phyloP scores from a whole-genome alignment of 2,888 invertebrate species.

The Cryptus viduatorius region DNA sequence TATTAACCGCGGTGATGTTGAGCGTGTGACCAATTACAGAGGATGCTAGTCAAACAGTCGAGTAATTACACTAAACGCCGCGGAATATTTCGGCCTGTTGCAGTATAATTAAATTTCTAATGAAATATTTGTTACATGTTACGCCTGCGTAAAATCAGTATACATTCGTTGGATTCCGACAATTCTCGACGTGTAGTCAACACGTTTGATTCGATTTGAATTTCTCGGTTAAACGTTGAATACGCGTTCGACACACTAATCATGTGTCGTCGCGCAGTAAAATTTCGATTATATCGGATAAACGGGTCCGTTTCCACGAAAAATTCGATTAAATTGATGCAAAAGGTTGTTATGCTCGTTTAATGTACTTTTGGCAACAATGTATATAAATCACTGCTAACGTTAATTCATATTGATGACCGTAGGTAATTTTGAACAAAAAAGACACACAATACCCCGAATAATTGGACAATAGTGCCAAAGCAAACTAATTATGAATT shows the following conservation, averaged over 20 bases:
- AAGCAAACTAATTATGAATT: too few species aligned
- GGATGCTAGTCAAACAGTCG: slow-evolving; percentile 74
- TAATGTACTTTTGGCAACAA: background rate
- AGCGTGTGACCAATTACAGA: slow-evolving; percentile 89
- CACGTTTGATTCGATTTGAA: background rate
- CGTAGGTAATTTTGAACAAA: too few species aligned
- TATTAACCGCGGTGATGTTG: slow-evolving; percentile 91
- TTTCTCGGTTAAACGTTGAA: background rate
- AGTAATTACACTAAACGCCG: slow-evolving; percentile 62
- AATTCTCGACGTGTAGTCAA: background rate
- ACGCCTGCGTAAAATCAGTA: background rate
- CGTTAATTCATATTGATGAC: background rate
- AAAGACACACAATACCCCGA: too few species aligned
- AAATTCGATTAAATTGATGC: background rate
- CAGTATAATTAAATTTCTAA: slow-evolving; percentile 38
- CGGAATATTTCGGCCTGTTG: slow-evolving; percentile 48
- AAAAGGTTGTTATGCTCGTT: background rate
- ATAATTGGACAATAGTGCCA: too few species aligned
- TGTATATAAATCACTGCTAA: background rate
- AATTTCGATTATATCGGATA: background rate
- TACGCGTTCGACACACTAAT: background rate
- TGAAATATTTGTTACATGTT: background rate
- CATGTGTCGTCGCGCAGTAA: background rate
- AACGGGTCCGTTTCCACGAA: background rate
- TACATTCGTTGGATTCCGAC: background rate